These are phyloP conservation scores for Hippocampus kuda DNA, from an alignment of 2,797 vertebrate genomes.

Conservation along the genomic window DNA sequence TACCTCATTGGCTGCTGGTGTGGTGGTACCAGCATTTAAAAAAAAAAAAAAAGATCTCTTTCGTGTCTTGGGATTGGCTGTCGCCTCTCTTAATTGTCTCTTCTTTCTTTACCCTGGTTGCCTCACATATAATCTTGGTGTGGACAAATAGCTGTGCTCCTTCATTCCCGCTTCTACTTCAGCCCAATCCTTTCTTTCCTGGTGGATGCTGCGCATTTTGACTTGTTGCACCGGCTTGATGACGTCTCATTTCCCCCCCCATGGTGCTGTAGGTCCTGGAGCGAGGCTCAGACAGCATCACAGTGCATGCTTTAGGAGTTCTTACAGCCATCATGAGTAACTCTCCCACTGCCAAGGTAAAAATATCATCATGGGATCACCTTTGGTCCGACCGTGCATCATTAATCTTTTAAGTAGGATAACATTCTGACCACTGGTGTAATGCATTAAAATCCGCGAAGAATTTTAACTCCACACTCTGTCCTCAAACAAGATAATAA, in stretches of 20 bases:
- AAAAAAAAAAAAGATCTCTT: background rate
- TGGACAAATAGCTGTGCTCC: constrained; percentile 5
- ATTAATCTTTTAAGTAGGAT: too few species aligned
- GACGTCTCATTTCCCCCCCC: constrained; percentile 5
- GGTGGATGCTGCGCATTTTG: background rate
- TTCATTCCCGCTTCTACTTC: background rate
- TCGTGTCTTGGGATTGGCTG: constrained; percentile 7
- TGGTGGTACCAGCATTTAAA: constrained; percentile 2
- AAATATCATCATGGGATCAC: constrained; percentile 9
- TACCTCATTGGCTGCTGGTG: background rate
- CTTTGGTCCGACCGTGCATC: too few species aligned
- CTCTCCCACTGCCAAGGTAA: constrained; percentile 90
- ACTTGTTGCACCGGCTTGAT: background rate
- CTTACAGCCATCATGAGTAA: constrained; percentile 93
- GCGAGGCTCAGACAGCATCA: constrained; percentile 76
- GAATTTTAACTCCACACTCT: background rate
- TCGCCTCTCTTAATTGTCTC: constrained; percentile 28
- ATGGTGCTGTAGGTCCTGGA: constrained; percentile 67
- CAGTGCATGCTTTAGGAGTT: constrained; percentile 84
- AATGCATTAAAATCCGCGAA: background rate
- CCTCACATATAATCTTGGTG: constrained; percentile 3
- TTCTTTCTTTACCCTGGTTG: constrained; percentile 31
- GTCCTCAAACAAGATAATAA: background rate
- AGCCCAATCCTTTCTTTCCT: background rate
- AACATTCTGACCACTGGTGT: background rate